Evolutionary conservation across 2,113 vertebrate species (phyloP).

Genomic region (Phylloscopus trochilus): DNA sequence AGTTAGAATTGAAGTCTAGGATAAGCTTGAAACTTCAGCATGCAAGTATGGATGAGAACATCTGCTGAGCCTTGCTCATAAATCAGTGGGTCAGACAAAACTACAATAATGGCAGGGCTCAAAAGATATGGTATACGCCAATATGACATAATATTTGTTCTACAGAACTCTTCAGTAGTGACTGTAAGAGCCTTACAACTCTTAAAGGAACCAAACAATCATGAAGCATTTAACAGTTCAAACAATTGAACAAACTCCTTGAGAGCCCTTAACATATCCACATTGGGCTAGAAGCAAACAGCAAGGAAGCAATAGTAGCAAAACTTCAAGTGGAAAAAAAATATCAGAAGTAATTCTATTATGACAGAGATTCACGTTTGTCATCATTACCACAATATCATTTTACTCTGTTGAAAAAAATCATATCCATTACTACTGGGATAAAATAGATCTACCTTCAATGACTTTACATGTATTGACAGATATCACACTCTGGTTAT

Average conservation of each 20-base stretch:
- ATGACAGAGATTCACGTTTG: background rate
- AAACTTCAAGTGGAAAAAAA: background rate
- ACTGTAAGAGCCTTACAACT: background rate
- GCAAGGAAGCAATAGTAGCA: background rate
- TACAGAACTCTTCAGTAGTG: background rate
- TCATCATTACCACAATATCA: background rate
- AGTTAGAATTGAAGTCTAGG: background rate
- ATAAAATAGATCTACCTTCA: background rate
- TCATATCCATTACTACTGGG: background rate
- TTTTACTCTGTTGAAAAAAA: background rate
- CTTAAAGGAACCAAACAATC: background rate
- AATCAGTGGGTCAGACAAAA: background rate
- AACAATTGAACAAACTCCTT: slow-evolving; percentile 24
- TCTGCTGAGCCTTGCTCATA: background rate
- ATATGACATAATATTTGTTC: slow-evolving; percentile 24
- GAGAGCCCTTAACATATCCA: background rate
- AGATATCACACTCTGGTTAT: background rate
- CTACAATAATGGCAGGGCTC: background rate
- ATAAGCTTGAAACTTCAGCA: background rate
- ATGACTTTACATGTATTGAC: background rate
- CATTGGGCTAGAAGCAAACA: background rate
- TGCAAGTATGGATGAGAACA: background rate
- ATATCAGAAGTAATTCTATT: background rate
- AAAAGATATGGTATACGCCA: background rate
- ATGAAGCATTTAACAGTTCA: slow-evolving; percentile 13